These are phyloP conservation scores for Amblyornis subalaris DNA, from an alignment of 2,113 vertebrate species.

Conservation along the genomic window DNA sequence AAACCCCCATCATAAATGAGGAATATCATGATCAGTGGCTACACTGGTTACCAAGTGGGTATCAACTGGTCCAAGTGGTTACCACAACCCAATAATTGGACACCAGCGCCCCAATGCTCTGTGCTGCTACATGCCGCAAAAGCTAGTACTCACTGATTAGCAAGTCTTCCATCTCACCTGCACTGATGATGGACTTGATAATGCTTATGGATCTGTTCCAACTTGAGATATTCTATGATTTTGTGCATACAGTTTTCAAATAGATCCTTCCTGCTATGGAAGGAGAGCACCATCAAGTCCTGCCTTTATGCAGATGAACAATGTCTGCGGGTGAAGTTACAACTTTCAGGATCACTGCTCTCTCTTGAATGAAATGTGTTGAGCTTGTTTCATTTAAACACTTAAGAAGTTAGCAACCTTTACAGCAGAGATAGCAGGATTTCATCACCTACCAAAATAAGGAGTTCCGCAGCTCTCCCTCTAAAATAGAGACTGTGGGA, in stretches of 20 bases:
- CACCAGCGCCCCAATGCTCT: background rate
- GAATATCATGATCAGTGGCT: background rate
- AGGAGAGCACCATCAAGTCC: background rate
- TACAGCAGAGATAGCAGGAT: background rate
- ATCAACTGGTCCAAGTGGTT: background rate
- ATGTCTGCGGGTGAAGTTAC: background rate
- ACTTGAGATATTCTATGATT: background rate
- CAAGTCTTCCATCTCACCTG: background rate
- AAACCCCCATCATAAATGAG: background rate
- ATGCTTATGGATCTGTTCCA: background rate
- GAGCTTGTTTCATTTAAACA: background rate
- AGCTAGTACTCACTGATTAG: background rate
- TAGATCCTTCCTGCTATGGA: background rate
- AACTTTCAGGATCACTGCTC: background rate
- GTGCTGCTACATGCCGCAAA: background rate
- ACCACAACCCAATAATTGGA: background rate
- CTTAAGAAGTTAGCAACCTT: background rate
- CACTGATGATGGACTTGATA: background rate
- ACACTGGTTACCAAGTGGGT: background rate
- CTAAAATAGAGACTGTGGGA: background rate
- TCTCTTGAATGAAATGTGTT: background rate
- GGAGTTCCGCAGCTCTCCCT: background rate
- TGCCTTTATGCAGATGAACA: background rate
- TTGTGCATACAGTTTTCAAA: background rate
- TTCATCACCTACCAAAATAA: background rate